Percentiles rank a stretch among this genome's conserved stretches.
phyloP scores from a whole-genome alignment of 64 coral and sea anemone species.

The Actinia equina region DNA sequence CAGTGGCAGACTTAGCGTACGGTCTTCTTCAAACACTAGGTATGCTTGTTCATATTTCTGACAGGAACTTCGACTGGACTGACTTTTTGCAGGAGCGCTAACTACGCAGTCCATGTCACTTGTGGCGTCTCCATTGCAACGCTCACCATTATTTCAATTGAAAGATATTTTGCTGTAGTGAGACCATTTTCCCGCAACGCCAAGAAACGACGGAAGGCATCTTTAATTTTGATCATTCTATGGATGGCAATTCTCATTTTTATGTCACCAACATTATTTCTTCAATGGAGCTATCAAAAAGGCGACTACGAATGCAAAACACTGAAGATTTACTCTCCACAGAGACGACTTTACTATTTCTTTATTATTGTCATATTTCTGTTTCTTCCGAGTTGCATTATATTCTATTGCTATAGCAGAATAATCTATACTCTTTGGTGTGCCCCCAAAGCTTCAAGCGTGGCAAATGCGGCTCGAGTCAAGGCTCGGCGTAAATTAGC shows the following conservation, averaged over 20 bases:
- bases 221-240: neutral
- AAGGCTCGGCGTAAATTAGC: slow-evolving; percentile 27
- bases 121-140: slow-evolving; percentile 28
- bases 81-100: neutral
- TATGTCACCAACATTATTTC: neutral
- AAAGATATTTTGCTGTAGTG: neutral
- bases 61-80: neutral
- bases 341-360: neutral
- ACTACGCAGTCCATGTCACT: neutral
- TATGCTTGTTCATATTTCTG: neutral
- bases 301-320: neutral
- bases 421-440: slow-evolving; percentile 27
- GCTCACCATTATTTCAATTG: neutral
- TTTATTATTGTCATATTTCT: neutral
- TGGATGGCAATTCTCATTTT: slow-evolving; percentile 7
- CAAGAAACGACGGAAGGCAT: neutral
- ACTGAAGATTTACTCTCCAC: neutral
- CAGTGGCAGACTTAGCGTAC: slow-evolving; percentile 31
- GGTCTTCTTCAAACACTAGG: neutral
- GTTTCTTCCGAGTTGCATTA: slow-evolving; percentile 32
- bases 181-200: neutral
- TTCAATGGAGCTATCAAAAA: neutral
- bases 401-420: slow-evolving; percentile 34
- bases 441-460: neutral
- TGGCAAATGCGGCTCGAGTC: neutral